These are phyloP conservation scores for Oreochromis niloticus DNA, from an alignment of 2,113 vertebrate genomes.

Conservation along the genomic window DNA sequence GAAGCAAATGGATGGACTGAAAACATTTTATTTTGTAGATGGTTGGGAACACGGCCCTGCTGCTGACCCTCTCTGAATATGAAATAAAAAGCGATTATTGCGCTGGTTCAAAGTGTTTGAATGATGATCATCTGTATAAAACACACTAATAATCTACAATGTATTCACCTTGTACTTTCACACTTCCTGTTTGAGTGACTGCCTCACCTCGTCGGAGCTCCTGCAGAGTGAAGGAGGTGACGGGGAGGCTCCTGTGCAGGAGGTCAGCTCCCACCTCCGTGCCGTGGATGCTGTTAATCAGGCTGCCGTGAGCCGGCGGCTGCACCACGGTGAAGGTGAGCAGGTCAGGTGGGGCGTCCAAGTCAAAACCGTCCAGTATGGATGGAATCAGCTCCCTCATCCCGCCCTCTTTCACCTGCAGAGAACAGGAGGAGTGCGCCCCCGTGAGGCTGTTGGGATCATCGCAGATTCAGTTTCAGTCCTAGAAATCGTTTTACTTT, in stretches of 20 bases:
- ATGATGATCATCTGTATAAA: neutral
- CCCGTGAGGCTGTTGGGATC: neutral
- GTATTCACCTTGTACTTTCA: neutral
- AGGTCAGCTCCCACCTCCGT: constrained; percentile 27
- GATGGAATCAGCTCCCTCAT: constrained; percentile 32
- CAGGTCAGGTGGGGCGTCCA: constrained; percentile 37
- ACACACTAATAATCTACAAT: neutral
- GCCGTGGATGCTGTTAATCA: constrained; percentile 52
- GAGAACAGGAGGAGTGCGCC: neutral
- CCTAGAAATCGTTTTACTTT: neutral
- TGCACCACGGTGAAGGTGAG: constrained; percentile 51
- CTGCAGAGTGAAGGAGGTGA: constrained; percentile 62
- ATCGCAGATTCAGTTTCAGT: neutral
- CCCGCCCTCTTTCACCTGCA: constrained; percentile 64
- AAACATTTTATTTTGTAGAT: neutral
- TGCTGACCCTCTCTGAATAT: neutral
- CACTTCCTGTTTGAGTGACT: neutral
- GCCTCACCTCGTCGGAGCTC: constrained; percentile 56
- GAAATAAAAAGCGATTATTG: accelerated
- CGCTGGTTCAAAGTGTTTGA: neutral
- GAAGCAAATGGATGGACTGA: neutral
- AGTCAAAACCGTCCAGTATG: constrained; percentile 48
- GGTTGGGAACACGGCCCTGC: neutral
- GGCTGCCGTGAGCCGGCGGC: constrained; percentile 46
- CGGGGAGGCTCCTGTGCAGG: constrained; percentile 16